phyloP scores from a whole-genome alignment of 2,888 invertebrate species.

The Drosophila flavopinicola region DNA sequence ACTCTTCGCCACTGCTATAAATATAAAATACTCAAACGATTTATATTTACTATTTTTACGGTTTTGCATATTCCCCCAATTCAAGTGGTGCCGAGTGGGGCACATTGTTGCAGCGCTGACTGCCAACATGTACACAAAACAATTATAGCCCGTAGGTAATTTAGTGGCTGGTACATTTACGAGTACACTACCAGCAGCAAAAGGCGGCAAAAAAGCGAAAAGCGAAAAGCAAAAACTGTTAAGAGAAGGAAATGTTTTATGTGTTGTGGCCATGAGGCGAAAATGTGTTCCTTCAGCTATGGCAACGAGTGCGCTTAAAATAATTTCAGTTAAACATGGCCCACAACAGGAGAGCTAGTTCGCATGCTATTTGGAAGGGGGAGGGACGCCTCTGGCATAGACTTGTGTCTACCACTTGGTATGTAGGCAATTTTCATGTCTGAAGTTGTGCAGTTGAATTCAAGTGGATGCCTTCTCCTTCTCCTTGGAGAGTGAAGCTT shows the following conservation, averaged over 20 bases:
- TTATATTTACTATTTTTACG: slow-evolving; percentile 44
- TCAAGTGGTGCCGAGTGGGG: neutral
- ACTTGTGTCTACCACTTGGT: slow-evolving; percentile 42
- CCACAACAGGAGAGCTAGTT: slow-evolving; percentile 50
- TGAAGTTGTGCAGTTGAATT: slow-evolving; percentile 49
- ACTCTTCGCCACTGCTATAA: slow-evolving; percentile 51
- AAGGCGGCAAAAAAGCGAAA: slow-evolving; percentile 18
- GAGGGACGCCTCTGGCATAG: slow-evolving; percentile 39
- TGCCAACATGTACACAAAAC: slow-evolving; percentile 69
- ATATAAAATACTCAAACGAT: slow-evolving; percentile 44
- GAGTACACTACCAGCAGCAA: slow-evolving; percentile 48
- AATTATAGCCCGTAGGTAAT: slow-evolving; percentile 78
- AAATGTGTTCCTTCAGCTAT: slow-evolving; percentile 38
- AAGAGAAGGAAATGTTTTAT: slow-evolving; percentile 59
- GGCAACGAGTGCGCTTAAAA: slow-evolving; percentile 65
- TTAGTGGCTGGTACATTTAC: slow-evolving; percentile 75
- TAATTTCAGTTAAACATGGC: slow-evolving; percentile 78
- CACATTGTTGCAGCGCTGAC: slow-evolving; percentile 47
- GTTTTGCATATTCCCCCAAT: slow-evolving; percentile 40
- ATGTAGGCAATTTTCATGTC: slow-evolving; percentile 62
- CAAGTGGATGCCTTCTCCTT: slow-evolving; percentile 37
- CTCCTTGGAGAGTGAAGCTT: slow-evolving; percentile 56
- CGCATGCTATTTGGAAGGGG: slow-evolving; percentile 4
- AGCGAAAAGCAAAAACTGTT: neutral
- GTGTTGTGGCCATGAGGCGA: slow-evolving; percentile 52